phyloP scores from a whole-genome alignment of 2,888 invertebrate species.

The Ischnura elegans region DNA sequence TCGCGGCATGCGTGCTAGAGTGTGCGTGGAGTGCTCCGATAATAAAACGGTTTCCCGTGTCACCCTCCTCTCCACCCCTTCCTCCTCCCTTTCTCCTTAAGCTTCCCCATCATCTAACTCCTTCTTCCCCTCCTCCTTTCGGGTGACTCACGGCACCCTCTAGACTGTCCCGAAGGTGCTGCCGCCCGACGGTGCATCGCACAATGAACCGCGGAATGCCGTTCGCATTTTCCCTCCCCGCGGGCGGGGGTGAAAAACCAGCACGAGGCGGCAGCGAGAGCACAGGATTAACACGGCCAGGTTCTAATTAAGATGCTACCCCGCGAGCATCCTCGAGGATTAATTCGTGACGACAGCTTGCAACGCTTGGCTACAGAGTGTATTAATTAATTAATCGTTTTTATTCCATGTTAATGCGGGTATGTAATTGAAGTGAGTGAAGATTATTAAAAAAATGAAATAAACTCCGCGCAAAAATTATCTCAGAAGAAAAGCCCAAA shows the following conservation, averaged over 20 bases:
- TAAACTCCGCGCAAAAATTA: too few species aligned
- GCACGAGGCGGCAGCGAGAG: too few species aligned
- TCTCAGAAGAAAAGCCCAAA: too few species aligned
- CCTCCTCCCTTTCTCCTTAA: neutral
- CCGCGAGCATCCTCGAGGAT: too few species aligned
- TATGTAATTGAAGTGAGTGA: too few species aligned
- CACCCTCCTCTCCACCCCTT: neutral
- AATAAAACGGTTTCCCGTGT: slow-evolving; percentile 50
- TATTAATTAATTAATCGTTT: too few species aligned
- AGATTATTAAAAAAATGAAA: too few species aligned
- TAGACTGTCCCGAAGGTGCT: neutral
- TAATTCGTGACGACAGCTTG: too few species aligned
- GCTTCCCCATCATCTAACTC: neutral
- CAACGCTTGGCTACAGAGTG: too few species aligned
- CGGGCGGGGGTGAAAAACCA: neutral
- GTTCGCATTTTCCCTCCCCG: neutral
- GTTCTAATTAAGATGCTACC: too few species aligned
- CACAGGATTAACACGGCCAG: too few species aligned
- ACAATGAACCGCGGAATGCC: neutral
- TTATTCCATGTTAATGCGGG: too few species aligned
- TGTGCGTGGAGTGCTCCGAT: slow-evolving; percentile 51
- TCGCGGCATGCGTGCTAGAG: slow-evolving; percentile 47
- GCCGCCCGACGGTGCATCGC: neutral
- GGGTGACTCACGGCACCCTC: slow-evolving; percentile 5
- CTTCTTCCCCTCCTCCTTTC: neutral